Evolutionary conservation across 1,140 invertebrate genomes (phyloP).

Genomic region (Anthonomus grandis): DNA sequence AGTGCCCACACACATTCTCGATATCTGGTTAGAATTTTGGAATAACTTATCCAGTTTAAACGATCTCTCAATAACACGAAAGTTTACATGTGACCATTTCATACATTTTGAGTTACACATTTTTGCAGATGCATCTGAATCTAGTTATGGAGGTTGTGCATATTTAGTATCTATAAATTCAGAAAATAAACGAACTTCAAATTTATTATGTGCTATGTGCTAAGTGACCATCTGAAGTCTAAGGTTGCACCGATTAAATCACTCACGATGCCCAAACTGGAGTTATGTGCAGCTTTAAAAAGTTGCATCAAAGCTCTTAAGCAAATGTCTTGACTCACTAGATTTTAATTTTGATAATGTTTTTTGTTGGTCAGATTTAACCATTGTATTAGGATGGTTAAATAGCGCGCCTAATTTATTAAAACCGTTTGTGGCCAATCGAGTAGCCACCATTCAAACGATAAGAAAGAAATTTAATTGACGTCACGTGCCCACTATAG

Average conservation of each 20-base stretch:
- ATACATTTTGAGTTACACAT: slow-evolving; percentile 4
- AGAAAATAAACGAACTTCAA: slow-evolving; percentile 11
- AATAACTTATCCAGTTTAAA: neutral
- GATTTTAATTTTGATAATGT: slow-evolving; percentile 31
- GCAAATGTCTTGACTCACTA: slow-evolving; percentile 8
- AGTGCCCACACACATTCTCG: slow-evolving; percentile 29
- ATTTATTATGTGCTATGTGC: slow-evolving; percentile 32
- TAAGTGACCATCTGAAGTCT: slow-evolving; percentile 39
- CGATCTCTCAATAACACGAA: neutral
- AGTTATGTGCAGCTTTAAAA: slow-evolving; percentile 45
- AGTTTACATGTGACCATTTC: neutral
- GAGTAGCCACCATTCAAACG: neutral
- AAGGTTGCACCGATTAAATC: slow-evolving; percentile 36
- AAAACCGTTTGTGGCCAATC: slow-evolving; percentile 11
- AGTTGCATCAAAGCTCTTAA: slow-evolving; percentile 12
- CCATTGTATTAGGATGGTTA: no score
- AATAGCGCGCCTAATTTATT: no score
- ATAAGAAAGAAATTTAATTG: neutral
- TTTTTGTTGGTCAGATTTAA: no score
- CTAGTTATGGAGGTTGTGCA: slow-evolving; percentile 24
- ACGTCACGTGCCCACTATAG: neutral
- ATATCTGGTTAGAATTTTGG: slow-evolving; percentile 1
- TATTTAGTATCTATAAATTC: slow-evolving; percentile 29
- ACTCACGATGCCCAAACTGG: slow-evolving; percentile 46
- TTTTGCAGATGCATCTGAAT: slow-evolving; percentile 36